Evolutionary conservation across 2,797 vertebrate genomes (phyloP).

Genomic region (Okamejei kenojei): DNA sequence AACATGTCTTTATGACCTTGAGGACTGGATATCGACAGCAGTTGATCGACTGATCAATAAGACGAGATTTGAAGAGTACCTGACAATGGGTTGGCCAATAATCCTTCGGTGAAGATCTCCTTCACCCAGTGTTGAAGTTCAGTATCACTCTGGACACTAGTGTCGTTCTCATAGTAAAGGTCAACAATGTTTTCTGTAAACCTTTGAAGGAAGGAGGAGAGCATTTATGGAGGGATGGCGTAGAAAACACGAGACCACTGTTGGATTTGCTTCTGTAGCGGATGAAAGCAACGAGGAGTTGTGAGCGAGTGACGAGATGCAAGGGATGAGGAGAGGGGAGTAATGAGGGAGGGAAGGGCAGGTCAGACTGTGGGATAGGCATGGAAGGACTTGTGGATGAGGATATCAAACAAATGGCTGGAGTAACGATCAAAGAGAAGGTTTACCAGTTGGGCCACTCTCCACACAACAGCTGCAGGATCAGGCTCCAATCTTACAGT

Average conservation of each 20-base stretch:
- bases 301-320: background rate
- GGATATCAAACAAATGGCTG: background rate
- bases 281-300: too few relatives aligned
- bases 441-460: too few relatives aligned
- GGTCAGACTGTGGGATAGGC: too few relatives aligned
- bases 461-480: too few relatives aligned
- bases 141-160: background rate
- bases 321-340: background rate
- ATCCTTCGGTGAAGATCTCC: background rate
- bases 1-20: background rate
- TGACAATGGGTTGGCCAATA: background rate
- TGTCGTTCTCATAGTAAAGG: background rate
- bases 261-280: background rate
- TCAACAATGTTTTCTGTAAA: background rate
- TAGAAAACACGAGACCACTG: background rate
- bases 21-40: too few relatives aligned
- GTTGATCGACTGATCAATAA: too few relatives aligned
- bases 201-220: background rate
- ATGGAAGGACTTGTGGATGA: background rate
- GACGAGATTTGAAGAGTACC: background rate
- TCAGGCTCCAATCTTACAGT: too few relatives aligned
- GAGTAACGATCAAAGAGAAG: too few relatives aligned
- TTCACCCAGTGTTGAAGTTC: background rate
- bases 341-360: too few relatives aligned
- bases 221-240: background rate